These are phyloP conservation scores for Enteromius paludinosus DNA, from an alignment of 2,797 vertebrate genomes.

Conservation along the genomic window DNA sequence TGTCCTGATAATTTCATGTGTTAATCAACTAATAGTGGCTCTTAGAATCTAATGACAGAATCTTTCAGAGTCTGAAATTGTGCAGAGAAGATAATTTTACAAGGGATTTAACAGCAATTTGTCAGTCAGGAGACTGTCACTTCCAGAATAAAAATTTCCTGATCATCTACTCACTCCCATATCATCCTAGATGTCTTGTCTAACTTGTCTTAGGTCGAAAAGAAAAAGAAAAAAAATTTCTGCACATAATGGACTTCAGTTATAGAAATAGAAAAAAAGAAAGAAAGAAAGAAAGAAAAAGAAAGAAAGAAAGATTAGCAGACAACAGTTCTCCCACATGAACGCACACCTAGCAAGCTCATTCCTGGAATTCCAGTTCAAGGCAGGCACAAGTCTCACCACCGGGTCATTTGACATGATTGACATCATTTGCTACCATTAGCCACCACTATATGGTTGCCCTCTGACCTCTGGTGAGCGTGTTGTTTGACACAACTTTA, in stretches of 20 bases:
- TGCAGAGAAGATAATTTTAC: background rate
- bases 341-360: slow-evolving; percentile 66
- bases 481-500: slow-evolving; percentile 81
- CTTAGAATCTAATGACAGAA: background rate
- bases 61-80: background rate
- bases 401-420: slow-evolving; percentile 80
- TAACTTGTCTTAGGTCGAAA: background rate
- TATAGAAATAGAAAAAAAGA: too few species aligned
- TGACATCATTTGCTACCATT: slow-evolving; percentile 87
- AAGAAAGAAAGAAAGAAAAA: too few species aligned
- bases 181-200: background rate
- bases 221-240: too few species aligned
- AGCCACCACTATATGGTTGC: slow-evolving; percentile 81
- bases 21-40: background rate
- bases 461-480: slow-evolving; percentile 78
- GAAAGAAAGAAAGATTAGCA: slow-evolving; percentile 24
- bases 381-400: slow-evolving; percentile 71
- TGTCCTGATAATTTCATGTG: background rate
- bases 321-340: slow-evolving; percentile 50
- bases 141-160: background rate
- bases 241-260: too few species aligned
- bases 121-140: background rate
- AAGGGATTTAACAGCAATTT: background rate
- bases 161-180: background rate
- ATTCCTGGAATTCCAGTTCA: slow-evolving; percentile 81